phyloP scores from a whole-genome alignment of 2,113 vertebrate genomes.

The Phyllopteryx taeniolatus region DNA sequence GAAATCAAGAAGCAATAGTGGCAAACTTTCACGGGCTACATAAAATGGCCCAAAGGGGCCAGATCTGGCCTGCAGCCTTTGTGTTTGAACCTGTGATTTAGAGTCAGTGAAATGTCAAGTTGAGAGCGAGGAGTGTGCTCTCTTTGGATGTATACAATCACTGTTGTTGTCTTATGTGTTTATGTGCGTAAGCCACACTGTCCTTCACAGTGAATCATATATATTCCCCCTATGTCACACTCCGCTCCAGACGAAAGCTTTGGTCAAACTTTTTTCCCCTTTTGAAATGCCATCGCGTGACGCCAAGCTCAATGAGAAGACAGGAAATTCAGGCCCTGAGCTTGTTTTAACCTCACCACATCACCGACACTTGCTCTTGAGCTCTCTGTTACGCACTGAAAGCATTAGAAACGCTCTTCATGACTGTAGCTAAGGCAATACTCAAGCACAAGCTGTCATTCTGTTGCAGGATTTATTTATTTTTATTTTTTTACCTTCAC shows the following conservation, averaged over 20 bases:
- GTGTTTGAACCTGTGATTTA: no score
- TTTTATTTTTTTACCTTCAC: neutral
- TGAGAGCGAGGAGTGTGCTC: no score
- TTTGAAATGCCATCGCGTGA: slow-evolving; percentile 60
- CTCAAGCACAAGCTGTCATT: neutral
- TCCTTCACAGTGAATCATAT: slow-evolving; percentile 42
- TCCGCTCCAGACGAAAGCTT: slow-evolving; percentile 46
- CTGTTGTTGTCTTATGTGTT: slow-evolving; percentile 34
- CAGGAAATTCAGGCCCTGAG: slow-evolving; percentile 26
- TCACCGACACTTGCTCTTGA: slow-evolving; percentile 28
- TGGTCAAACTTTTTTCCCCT: slow-evolving; percentile 47
- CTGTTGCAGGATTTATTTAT: neutral
- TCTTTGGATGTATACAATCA: neutral
- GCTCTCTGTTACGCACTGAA: slow-evolving; percentile 34
- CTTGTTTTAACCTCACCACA: slow-evolving; percentile 54
- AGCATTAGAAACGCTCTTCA: slow-evolving; percentile 20
- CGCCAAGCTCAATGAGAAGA: slow-evolving; percentile 34
- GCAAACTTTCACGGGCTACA: no score
- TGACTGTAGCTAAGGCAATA: slow-evolving; percentile 27
- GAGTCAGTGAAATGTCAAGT: no score
- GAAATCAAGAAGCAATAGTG: no score
- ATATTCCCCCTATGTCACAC: slow-evolving; percentile 37
- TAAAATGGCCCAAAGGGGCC: no score
- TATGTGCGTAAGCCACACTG: slow-evolving; percentile 31
- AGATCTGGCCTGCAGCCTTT: no score